Base-by-base conservation (phyloP, 2,797 vertebrate genomes). In the Sebastes kiyomatsui region DNA sequence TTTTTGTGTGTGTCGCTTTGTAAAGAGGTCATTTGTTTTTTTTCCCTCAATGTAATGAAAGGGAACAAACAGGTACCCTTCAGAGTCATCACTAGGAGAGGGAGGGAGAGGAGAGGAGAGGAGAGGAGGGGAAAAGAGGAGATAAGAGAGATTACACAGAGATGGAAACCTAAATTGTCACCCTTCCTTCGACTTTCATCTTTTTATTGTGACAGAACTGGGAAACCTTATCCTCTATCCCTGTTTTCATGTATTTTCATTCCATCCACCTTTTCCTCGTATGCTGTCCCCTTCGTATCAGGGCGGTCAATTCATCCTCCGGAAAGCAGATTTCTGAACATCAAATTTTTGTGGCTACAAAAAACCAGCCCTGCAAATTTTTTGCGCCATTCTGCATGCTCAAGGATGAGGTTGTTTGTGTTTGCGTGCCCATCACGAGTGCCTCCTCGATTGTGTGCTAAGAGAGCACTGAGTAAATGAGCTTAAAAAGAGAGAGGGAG, bases 401-500 rank as follows among this genome's bases (percentile, higher is more conserved):
- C 30, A 22, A 80, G 68, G 79, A 81, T 76, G 80, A 74, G 56
- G 79, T 27, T 92, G 82, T 83, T 83, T 82, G 76, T 77, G 82
- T 81, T 83, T 83, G 71, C 77, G 80, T 80, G 75, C 62, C 80
- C 76, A 30, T 89, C 86, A 85, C 46, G n/a, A 74, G 79, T 66
- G 62, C 54, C 72, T 82, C 61, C 72, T 82, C 61, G 27, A 88
- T 87, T 85, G 87, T 85, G 81, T 74, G 79, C 82, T 74, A 80
- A 81, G 75, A 87, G 77, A 88, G 67, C 60, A 72, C 76, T 49
- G 83, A 90, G 86, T 90, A 91, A 93, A 93, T 93, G 79, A 90
- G 86, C 90, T 93, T 93, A 92, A 86, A 87, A 80, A 88, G 91
- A 95, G 91, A 93, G 95, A 93, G 94, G 77, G 71, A 87, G 91